Conservation (phyloP, 2,888 invertebrate genomes). For the Omphaloscelis lunosa region DNA sequence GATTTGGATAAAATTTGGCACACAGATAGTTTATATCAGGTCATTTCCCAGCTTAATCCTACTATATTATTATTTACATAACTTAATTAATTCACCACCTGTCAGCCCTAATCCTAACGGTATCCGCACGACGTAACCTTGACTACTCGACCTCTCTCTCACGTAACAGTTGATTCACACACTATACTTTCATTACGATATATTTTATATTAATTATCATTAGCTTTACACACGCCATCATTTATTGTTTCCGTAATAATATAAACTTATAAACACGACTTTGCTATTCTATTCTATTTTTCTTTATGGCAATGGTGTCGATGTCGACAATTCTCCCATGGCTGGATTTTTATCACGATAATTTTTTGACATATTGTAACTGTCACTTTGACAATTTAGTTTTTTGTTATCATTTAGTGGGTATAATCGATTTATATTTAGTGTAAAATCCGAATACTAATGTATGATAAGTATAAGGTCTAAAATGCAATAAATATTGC, state of each 20-base stretch:
- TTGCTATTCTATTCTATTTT: no score
- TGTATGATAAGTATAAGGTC: no score
- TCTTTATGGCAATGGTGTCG: no score
- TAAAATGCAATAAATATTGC: no score
- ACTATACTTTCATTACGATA: slow-evolving; percentile 32
- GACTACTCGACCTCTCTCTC: slow-evolving; percentile 41
- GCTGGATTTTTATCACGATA: no score
- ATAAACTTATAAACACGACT: neutral
- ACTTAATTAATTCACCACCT: neutral
- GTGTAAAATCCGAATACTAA: neutral
- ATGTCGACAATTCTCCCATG: no score
- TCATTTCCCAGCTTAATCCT: neutral
- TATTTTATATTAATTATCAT: slow-evolving; percentile 8
- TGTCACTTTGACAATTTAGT: neutral
- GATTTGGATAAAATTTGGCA: no score
- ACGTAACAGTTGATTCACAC: slow-evolving; percentile 71
- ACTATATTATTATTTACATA: neutral
- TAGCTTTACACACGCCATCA: slow-evolving; percentile 17
- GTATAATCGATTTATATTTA: neutral
- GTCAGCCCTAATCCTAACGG: neutral
- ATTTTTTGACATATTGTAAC: neutral
- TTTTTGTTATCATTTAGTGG: no score
- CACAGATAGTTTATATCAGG: no score
- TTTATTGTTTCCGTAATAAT: slow-evolving; percentile 19
- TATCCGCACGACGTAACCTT: slow-evolving; percentile 48